Evolutionary conservation across 2,797 vertebrate genomes (phyloP).

Genomic region (Gastrophryne carolinensis): DNA sequence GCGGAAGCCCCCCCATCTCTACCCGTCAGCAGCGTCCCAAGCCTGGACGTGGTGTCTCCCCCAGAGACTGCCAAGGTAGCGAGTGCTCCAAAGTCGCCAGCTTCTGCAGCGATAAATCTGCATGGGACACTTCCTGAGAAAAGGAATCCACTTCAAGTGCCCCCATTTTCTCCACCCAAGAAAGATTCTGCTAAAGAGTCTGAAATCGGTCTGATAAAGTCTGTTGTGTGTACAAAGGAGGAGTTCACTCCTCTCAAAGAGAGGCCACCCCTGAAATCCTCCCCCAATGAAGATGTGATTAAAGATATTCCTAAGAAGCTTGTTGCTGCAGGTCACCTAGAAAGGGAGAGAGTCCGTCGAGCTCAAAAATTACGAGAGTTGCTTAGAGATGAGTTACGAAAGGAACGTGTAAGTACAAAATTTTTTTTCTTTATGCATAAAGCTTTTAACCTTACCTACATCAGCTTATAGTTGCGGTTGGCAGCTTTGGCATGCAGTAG

Average conservation of each 20-base stretch:
- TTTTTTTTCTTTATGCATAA: background rate
- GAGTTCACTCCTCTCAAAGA: slow-evolving; percentile 60
- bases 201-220: slow-evolving; percentile 41
- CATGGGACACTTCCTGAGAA: slow-evolving; percentile 60
- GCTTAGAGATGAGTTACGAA: slow-evolving; percentile 83
- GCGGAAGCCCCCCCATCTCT: slow-evolving; percentile 53
- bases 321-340: slow-evolving; percentile 65
- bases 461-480: background rate
- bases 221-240: slow-evolving; percentile 54
- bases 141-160: slow-evolving; percentile 65
- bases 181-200: slow-evolving; percentile 55
- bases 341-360: slow-evolving; percentile 83
- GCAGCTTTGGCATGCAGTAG: too few relatives aligned
- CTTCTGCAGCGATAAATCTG: slow-evolving; percentile 56
- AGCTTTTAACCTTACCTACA: too few relatives aligned
- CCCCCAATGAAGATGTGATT: slow-evolving; percentile 54
- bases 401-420: slow-evolving; percentile 76
- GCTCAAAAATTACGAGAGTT: slow-evolving; percentile 86
- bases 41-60: slow-evolving; percentile 54
- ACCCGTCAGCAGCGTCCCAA: slow-evolving; percentile 30
- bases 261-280: slow-evolving; percentile 63
- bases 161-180: slow-evolving; percentile 65
- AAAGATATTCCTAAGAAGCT: slow-evolving; percentile 55
- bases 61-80: slow-evolving; percentile 50
- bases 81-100: slow-evolving; percentile 61